These are phyloP conservation scores for Oryzias dopingdopingensis DNA, from an alignment of 2,797 vertebrate genomes.

Conservation along the genomic window DNA sequence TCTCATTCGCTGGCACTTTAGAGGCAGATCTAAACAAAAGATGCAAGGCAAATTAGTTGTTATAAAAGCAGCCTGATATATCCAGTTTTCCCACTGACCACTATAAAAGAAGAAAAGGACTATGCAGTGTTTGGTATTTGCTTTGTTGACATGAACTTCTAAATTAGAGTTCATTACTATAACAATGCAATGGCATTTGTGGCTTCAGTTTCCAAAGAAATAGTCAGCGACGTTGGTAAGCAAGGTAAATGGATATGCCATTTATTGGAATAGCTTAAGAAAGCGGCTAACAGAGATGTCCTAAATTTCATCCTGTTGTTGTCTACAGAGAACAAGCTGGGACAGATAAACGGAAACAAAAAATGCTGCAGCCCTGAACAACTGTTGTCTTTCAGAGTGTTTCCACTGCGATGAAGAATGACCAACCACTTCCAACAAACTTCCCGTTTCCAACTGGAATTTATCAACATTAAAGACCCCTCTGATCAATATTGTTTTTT, in stretches of 20 bases:
- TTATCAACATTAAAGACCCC: neutral
- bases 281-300: conserved; percentile 35
- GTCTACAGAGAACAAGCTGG: conserved; percentile 47
- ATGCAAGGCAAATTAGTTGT: conserved; percentile 40
- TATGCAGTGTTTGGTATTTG: conserved; percentile 23
- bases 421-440: conserved; percentile 6
- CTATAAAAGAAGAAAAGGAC: conserved; percentile 16
- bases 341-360: conserved; percentile 38
- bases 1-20: conserved; percentile 87
- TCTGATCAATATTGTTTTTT: too few relatives aligned
- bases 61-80: conserved; percentile 10
- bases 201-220: conserved; percentile 41
- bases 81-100: conserved; percentile 19
- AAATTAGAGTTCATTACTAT: conserved; percentile 63
- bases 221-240: conserved; percentile 28
- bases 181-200: conserved; percentile 50
- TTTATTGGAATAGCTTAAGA: conserved; percentile 27
- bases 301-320: conserved; percentile 53
- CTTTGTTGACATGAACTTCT: conserved; percentile 49
- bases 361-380: conserved; percentile 36
- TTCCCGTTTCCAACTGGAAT: conserved; percentile 14
- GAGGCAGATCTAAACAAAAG: conserved; percentile 82
- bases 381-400: conserved; percentile 25
- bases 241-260: conserved; percentile 21
- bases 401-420: conserved; percentile 57